These are phyloP conservation scores for Chaetogeoica ovagalla DNA, from an alignment of 2,888 invertebrate genomes.

Conservation along the genomic window DNA sequence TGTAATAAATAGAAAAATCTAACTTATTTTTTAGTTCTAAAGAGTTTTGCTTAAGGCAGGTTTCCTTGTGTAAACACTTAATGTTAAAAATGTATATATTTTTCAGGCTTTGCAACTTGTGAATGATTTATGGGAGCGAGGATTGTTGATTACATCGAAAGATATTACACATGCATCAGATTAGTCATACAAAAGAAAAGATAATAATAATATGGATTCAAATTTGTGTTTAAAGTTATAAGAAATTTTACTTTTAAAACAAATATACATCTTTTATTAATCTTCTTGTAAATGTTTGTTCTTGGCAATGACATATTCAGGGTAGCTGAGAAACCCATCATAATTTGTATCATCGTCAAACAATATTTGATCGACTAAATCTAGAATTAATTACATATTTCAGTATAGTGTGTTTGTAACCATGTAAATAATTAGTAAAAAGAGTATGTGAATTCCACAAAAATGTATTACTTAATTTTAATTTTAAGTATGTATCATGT, in stretches of 20 bases:
- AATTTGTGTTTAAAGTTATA: not conserved
- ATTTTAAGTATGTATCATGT: no score
- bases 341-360: constrained; percentile 80
- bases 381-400: constrained; percentile 61
- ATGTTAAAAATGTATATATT: not conserved
- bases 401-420: not conserved
- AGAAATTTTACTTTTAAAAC: constrained; percentile 12
- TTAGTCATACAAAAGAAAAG: not conserved
- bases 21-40: no score
- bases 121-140: constrained; percentile 79
- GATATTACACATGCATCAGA: constrained; percentile 56
- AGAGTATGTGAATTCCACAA: no score
- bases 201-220: not conserved
- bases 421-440: no score
- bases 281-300: constrained; percentile 57
- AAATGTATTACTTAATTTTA: no score
- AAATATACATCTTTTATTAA: not conserved
- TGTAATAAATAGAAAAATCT: no score
- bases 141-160: constrained; percentile 74
- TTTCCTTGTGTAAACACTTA: no score
- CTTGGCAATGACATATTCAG: constrained; percentile 70
- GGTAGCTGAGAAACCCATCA: constrained; percentile 84
- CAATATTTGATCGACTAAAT: constrained; percentile 82
- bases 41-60: no score
- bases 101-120: constrained; percentile 60